Base-by-base conservation (phyloP, 1,140 invertebrate species). In the Lepidurus couesii region DNA sequence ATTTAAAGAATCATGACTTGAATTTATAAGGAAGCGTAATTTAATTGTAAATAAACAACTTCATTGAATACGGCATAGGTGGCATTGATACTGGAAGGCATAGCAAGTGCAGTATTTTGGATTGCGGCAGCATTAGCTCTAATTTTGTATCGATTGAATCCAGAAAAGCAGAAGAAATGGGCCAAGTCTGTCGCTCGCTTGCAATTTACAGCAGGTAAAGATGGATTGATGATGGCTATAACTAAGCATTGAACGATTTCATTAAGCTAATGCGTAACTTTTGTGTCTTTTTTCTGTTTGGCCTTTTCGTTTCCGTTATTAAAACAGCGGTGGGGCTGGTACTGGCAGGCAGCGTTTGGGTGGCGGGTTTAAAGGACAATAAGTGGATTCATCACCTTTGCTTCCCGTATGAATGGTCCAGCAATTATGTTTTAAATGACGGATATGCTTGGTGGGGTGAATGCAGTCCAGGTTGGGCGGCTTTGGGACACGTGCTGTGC, bases 401-500 rank as follows among this genome's bases (percentile, higher is more conserved):
- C 53, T 65, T 65, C 21, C 53, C 53, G 6, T 65, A 65, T 65
- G 53, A 65, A 65, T 65, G 53, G 53, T 65, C 53, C 13, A 16
- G 53, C 53, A 16, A 65, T 65, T n/a, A 65, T 65, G 4, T 65
- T 21, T 21, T 65, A 21, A 65, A 65, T 65, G 53, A 65, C 7
- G 53, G 53, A 9, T n/a, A 65, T 21, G 53, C 53, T 9, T 65
- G 53, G 53, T 65, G 53, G 53, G 53, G 53, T 13, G 53, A 65
- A 65, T 65, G 53, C 53, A 65, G 53, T 65, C 53, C 53, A 65
- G 53, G 53, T 65, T 65, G 53, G 53, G 53, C 53, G 53, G 53
- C n/a, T 65, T 65, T 65, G n/a, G 53, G 53, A 65, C 53, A 65
- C 21, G n/a, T 65, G 53, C 21, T 65, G 21, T 65, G 53, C 13